phyloP scores from a whole-genome alignment of 2,113 vertebrate genomes.

The Leptosomus discolor region DNA sequence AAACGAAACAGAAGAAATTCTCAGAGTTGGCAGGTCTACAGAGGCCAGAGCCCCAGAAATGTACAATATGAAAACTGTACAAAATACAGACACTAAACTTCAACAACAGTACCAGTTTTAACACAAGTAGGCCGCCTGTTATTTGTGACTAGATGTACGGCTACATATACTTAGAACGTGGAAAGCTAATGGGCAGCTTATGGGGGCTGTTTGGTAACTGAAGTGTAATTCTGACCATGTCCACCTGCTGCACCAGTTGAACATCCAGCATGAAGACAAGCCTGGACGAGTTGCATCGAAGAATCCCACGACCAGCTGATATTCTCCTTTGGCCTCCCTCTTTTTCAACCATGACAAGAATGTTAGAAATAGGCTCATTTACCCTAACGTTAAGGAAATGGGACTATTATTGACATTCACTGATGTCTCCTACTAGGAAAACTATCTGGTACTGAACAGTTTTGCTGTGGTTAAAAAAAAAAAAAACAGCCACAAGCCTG shows the following conservation, averaged over 20 bases:
- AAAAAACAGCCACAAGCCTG: neutral
- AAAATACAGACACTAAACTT: neutral
- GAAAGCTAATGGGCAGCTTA: neutral
- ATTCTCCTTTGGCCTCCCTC: neutral
- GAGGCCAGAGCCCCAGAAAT: neutral
- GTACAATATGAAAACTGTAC: neutral
- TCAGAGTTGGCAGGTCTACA: neutral
- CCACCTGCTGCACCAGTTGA: neutral
- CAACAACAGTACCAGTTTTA: neutral
- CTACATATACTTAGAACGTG: neutral
- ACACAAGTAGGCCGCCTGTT: neutral
- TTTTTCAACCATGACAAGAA: neutral
- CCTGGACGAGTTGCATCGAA: neutral
- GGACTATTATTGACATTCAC: neutral
- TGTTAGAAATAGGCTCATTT: neutral
- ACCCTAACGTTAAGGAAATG: neutral
- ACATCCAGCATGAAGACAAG: neutral
- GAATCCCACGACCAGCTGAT: neutral
- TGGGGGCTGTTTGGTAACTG: neutral
- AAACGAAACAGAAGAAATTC: neutral
- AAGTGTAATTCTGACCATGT: neutral
- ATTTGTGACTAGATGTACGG: neutral
- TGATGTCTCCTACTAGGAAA: neutral
- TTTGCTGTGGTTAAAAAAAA: neutral
- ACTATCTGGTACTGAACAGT: neutral